Conservation (phyloP, 2,113 vertebrate species). For the Phaetusa simplex region DNA sequence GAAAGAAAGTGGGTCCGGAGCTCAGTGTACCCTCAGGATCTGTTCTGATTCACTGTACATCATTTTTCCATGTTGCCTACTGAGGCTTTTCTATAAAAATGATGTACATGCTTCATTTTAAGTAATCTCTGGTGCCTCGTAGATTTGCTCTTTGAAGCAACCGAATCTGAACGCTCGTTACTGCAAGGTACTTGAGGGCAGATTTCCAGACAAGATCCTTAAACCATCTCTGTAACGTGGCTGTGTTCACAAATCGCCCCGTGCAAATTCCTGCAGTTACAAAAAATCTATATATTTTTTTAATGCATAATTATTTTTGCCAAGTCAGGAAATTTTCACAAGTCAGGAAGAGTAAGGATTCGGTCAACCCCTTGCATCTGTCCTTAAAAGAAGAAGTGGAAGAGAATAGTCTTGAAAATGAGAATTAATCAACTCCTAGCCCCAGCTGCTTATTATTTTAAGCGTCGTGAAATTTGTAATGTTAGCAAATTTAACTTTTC, state of each 20-base stretch:
- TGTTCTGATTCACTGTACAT: neutral
- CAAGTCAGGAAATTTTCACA: neutral
- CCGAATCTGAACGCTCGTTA: neutral
- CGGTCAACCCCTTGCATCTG: neutral
- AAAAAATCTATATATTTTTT: neutral
- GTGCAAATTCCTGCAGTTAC: neutral
- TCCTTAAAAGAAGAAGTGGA: neutral
- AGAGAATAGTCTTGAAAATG: neutral
- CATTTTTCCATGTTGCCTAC: neutral
- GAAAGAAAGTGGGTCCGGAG: accelerated
- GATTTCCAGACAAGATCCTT: neutral
- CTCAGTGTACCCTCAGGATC: neutral
- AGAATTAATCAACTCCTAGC: neutral
- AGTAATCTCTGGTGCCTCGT: neutral
- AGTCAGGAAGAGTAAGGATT: neutral
- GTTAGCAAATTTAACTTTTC: neutral
- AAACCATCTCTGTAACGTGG: neutral
- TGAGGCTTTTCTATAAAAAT: neutral
- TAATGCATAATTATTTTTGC: neutral
- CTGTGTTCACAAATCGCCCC: neutral
- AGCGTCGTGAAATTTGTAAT: neutral
- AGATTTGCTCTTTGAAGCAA: neutral
- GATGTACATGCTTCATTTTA: neutral
- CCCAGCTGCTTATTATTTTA: neutral
- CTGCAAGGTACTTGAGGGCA: neutral